Evolutionary conservation across 2,888 invertebrate genomes (phyloP).

Genomic region (Carcina quercana): DNA sequence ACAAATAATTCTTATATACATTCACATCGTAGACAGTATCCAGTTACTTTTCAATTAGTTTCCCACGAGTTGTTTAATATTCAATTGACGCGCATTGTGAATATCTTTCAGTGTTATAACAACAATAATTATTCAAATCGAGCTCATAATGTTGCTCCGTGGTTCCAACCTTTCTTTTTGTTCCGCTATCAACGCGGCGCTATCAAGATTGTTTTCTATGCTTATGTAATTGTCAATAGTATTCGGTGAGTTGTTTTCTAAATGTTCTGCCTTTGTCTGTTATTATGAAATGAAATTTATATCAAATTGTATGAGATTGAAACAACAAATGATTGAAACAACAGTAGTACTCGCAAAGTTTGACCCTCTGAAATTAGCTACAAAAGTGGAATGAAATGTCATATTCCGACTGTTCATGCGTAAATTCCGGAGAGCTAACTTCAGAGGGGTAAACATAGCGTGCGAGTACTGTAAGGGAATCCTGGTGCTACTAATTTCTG

Average conservation of each 20-base stretch:
- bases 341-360: too few relatives aligned
- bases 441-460: too few relatives aligned
- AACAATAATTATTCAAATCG: conserved; percentile 53
- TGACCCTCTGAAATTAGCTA: too few relatives aligned
- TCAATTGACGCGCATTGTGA: conserved; percentile 37
- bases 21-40: conserved; percentile 18
- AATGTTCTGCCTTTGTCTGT: too few relatives aligned
- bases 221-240: background rate
- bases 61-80: conserved; percentile 53
- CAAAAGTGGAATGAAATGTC: too few relatives aligned
- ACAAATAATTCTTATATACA: conserved; percentile 19
- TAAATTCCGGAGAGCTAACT: too few relatives aligned
- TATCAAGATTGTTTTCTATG: conserved; percentile 17
- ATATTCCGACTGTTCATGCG: too few relatives aligned
- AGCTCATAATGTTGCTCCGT: conserved; percentile 34
- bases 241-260: conserved; percentile 24
- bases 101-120: conserved; percentile 30
- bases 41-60: conserved; percentile 41
- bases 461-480: too few relatives aligned
- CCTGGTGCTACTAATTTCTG: too few relatives aligned
- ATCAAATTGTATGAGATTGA: too few relatives aligned
- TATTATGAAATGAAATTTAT: too few relatives aligned
- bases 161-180: conserved; percentile 36
- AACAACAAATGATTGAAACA: too few relatives aligned
- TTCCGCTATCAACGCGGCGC: conserved; percentile 17